Base-by-base conservation (phyloP, 2,113 vertebrate species). In the Plectropomus leopardus region DNA sequence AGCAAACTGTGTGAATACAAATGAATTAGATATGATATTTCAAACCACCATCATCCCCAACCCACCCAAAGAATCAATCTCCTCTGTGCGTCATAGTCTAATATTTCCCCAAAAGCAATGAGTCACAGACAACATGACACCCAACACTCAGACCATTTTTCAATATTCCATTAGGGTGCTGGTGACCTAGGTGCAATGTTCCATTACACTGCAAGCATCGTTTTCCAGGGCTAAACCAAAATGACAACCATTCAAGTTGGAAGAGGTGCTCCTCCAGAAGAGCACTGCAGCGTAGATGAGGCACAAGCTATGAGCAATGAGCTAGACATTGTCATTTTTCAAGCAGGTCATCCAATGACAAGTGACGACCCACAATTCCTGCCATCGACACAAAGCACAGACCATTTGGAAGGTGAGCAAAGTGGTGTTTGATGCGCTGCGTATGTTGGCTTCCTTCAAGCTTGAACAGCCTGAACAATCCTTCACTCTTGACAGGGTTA, bases 121-220 rank as follows among this genome's bases (percentile, higher is more conserved):
- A 86, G 82, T 82, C 68, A 83, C 53, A 61, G 73, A 76, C 50
- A 82, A 55, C 58, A 63, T 65, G 80, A 78, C 83, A 82, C 13
- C 63, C 44, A 79, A 77, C 48, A 72, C 24, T 5, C 64, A 73
- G 51, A 86, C 55, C 69, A 92, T 93, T 88, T 92, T 88, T 94
- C 85, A 89, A 89, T 85, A 90, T 89, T 84, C 80, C 86, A 93
- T 88, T 89, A 82, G 67, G 70, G 69, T 77, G 72, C 26, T 79
- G 15, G 76, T 76, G 78, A 88, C 84, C 58, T 55, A 66, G 81
- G 70, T 84, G 87, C 82, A 76, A 84, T 77, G 81, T 87, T 87
- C 91, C 88, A 76, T 92, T 88, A 83, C 68, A 63, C 53, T 36
- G 66, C 53, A 1, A 69, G 74, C 48, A 65, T 84, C 78, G 65